Evolutionary conservation across 2,888 invertebrate genomes (phyloP).

Genomic region (Drosophila demipolita): DNA sequence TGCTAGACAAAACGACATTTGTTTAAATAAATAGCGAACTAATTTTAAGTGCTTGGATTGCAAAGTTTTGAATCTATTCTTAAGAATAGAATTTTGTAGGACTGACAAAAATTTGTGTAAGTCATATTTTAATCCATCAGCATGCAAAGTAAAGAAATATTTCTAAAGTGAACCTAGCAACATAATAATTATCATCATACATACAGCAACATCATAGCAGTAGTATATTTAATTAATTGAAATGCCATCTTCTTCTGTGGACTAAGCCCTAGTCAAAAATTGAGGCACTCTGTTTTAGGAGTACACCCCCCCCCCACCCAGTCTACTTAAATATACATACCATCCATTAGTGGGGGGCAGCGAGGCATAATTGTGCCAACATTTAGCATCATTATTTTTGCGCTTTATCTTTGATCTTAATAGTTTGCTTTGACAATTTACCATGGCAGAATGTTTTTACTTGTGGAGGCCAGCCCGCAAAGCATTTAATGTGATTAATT

Average conservation of each 20-base stretch:
- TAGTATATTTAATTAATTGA: constrained; percentile 63
- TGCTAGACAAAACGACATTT: constrained; percentile 4
- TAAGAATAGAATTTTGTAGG: too few species aligned
- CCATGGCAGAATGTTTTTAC: constrained; percentile 28
- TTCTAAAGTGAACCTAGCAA: constrained; percentile 8
- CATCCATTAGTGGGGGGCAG: constrained; percentile 58
- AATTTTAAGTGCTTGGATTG: constrained; percentile 5
- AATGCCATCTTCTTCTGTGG: constrained; percentile 29
- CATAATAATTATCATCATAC: constrained; percentile 31
- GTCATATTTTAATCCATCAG: not conserved
- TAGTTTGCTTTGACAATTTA: constrained; percentile 70
- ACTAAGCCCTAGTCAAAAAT: not conserved
- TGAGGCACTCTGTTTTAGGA: constrained; percentile 4
- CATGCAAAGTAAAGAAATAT: not conserved
- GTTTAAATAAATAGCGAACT: constrained; percentile 26
- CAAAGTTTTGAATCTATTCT: not conserved
- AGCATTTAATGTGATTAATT: constrained; percentile 75
- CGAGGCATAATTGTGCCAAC: constrained; percentile 68
- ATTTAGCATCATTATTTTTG: constrained; percentile 74
- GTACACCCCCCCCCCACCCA: not conserved
- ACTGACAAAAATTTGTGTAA: not conserved
- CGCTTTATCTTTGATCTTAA: constrained; percentile 75
- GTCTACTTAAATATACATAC: not conserved
- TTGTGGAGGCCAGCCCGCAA: constrained; percentile 36
- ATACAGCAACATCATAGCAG: constrained; percentile 23